Conservation (phyloP, 2,888 invertebrate genomes). For the Ochropleura plecta region DNA sequence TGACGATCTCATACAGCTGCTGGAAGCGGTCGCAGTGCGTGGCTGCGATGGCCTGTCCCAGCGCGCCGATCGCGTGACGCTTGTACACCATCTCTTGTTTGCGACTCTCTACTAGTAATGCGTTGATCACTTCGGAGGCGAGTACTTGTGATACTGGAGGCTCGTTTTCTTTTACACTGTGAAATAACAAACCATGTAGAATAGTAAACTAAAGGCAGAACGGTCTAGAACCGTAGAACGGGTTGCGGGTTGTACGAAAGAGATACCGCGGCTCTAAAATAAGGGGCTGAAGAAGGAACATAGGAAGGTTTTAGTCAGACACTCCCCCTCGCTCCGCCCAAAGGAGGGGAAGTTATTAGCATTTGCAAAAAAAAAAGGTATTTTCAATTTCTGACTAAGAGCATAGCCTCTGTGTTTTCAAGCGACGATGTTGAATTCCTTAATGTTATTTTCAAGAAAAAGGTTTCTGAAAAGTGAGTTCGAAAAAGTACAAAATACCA, state of each 20-base stretch:
- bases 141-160: constrained; percentile 76
- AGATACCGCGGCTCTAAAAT: too few species aligned
- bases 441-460: background rate
- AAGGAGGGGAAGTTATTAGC: too few species aligned
- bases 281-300: too few species aligned
- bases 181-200: background rate
- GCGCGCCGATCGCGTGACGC: constrained; percentile 92
- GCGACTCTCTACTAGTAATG: constrained; percentile 94
- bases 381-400: background rate
- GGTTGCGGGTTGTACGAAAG: too few species aligned
- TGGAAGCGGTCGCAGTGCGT: constrained; percentile 94
- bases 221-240: too few species aligned
- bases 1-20: constrained; percentile 94
- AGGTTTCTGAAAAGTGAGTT: background rate
- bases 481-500: too few species aligned
- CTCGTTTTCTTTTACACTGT: constrained; percentile 82
- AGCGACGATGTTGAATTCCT: background rate
- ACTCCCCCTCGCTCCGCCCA: too few species aligned
- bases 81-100: constrained; percentile 95
- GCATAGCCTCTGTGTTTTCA: background rate
- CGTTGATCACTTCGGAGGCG: constrained; percentile 91
- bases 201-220: too few species aligned
- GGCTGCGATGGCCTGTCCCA: constrained; percentile 94
- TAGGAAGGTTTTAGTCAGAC: too few species aligned
- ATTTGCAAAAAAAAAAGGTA: too few species aligned